Evolutionary conservation across 1,140 invertebrate genomes (phyloP), one percentile per base, ranked within the genome.

Genomic region (Zeugodacus cucurbitae): DNA sequence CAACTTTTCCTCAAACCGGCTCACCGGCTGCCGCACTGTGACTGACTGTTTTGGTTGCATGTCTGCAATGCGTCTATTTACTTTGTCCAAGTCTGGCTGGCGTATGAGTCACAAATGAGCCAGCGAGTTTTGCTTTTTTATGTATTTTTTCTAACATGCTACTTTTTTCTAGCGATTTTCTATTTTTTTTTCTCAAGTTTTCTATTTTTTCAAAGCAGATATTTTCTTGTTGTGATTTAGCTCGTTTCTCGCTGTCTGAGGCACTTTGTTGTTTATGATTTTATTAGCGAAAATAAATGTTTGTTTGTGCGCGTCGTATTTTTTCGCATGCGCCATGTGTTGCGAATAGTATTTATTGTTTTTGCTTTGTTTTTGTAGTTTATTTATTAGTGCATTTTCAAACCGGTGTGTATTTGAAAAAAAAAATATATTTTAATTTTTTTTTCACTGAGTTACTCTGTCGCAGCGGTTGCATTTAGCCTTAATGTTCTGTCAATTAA

Each of bases 401-500:
- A 62, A 26, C 58, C 58, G 37, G 37, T n/a, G n/a, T 48, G n/a
- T 26, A n/a, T 26, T 29, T 41, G 26, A 37, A 8, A 29, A 10
- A 37, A 37, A 8, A 89, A 90, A 90, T 90, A 90, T 87, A 67
- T 29, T 29, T 54, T 86, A 5, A 54, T 86, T 86, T 22, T 11
- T 54, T 59, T 54, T 86, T 29, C 14, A 4, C 34, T 32, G 17
- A 32, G 7, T 34, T 74, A 10, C 32, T 7, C 6, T n/a, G 11
- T 26, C 54, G 26, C 85, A 58, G 86, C 88, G 74, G 37, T 78
- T 90, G 67, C 88, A 14, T 88, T 74, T 67, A 82, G 74, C 20
- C 41, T 89, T 89, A 91, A 90, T 91, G 91, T 91, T 91, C 90
- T 91, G 91, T 91, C 91, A 91, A 91, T 91, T 91, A 91, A 91